phyloP scores from a whole-genome alignment of 2,888 invertebrate genomes.

The Eilema caniola region DNA sequence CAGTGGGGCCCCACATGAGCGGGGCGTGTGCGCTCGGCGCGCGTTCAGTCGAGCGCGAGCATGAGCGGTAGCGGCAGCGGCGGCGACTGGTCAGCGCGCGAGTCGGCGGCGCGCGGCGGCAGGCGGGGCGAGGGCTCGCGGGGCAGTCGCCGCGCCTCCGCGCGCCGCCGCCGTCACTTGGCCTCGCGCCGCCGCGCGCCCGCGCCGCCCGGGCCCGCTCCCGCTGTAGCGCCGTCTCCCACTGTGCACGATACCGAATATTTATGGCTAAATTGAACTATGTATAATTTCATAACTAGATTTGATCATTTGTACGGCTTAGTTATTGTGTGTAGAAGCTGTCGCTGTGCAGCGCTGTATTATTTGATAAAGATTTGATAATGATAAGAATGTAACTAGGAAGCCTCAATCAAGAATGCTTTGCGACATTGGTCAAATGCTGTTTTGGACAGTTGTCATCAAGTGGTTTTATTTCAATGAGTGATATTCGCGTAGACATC shows the following conservation, averaged over 20 bases:
- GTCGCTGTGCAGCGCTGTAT: too few species aligned
- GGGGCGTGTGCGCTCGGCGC: slow-evolving; percentile 14
- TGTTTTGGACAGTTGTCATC: background rate
- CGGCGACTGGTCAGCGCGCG: slow-evolving; percentile 31
- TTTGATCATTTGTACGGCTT: background rate
- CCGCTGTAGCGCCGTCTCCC: slow-evolving; percentile 54
- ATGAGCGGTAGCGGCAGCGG: slow-evolving; percentile 52
- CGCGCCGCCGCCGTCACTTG: slow-evolving; percentile 90
- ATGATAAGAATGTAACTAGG: too few species aligned
- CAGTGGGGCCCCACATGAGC: background rate
- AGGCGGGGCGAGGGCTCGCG: slow-evolving; percentile 40
- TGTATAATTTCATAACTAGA: background rate
- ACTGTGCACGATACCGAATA: slow-evolving; percentile 55
- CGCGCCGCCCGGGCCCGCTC: slow-evolving; percentile 61
- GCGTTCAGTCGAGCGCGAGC: slow-evolving; percentile 42
- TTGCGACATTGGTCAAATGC: background rate
- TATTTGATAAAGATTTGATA: too few species aligned
- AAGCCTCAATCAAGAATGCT: too few species aligned
- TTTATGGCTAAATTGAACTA: background rate
- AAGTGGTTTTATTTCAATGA: too few species aligned
- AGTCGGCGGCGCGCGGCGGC: slow-evolving; percentile 27
- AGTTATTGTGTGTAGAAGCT: too few species aligned
- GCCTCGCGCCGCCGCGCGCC: slow-evolving; percentile 89
- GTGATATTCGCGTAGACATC: too few species aligned
- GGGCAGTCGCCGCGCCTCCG: slow-evolving; percentile 80